Percentiles rank a stretch among this genome's conserved stretches.
phyloP scores from a whole-genome alignment of 2,888 invertebrate genomes.

The Acanthosepion lycidas region DNA sequence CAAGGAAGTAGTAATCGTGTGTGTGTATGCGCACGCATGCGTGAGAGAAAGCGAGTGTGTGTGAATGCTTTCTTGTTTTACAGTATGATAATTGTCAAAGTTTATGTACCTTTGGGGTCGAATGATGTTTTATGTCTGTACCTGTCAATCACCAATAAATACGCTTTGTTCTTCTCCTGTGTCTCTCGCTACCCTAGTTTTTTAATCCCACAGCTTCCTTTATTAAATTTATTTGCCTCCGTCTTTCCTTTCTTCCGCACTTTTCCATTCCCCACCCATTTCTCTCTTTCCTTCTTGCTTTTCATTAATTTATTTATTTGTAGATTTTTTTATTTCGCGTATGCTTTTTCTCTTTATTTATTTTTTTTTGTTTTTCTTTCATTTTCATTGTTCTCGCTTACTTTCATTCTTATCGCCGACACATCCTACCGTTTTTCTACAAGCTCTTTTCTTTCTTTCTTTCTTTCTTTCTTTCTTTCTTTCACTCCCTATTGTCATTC shows the following conservation, averaged over 20 bases:
- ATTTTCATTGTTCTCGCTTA: background rate
- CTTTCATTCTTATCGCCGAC: too few species aligned
- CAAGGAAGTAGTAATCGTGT: background rate
- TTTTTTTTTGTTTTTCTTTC: too few species aligned
- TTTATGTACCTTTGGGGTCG: background rate
- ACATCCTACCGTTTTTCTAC: too few species aligned
- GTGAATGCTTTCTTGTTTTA: background rate
- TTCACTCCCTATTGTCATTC: background rate
- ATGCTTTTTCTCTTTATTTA: background rate
- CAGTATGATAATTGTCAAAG: constrained; percentile 33
- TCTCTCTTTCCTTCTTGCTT: background rate
- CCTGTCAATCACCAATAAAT: constrained; percentile 7
- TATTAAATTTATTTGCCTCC: background rate
- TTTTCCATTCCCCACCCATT: background rate
- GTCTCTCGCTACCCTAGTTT: background rate
- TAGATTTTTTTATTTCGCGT: background rate
- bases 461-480: background rate
- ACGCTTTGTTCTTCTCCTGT: background rate
- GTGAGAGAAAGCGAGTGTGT: background rate
- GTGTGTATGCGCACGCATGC: background rate
- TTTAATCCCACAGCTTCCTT: background rate
- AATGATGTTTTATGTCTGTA: background rate
- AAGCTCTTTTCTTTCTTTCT: background rate
- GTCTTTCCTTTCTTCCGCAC: background rate
- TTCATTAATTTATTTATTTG: too few species aligned